Conservation (phyloP, 2,113 vertebrate species). For the Gallinago jamesoni region DNA sequence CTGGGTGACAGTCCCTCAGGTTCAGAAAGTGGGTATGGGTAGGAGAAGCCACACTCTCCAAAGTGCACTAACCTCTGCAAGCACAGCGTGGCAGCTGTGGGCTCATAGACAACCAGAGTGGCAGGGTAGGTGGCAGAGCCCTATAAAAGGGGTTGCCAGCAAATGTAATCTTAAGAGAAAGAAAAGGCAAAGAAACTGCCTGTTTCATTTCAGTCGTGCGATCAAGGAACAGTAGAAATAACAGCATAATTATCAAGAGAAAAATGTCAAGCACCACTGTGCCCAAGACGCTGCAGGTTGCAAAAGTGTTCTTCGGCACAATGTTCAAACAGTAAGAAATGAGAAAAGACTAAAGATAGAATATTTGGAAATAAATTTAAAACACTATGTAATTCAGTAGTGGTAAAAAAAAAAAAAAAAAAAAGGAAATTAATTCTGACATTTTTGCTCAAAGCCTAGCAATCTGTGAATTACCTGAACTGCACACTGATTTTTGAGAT, state of each 20-base stretch:
- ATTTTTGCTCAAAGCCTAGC: background rate
- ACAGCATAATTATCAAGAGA: background rate
- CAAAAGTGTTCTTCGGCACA: background rate
- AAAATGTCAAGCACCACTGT: background rate
- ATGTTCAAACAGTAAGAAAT: background rate
- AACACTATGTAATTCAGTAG: background rate
- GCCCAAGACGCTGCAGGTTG: accelerated
- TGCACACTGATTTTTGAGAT: background rate
- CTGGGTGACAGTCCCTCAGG: background rate
- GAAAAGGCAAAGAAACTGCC: background rate
- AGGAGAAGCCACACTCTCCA: background rate
- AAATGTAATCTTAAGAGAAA: background rate
- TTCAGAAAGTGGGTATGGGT: background rate
- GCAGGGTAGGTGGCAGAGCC: background rate
- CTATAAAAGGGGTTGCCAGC: background rate
- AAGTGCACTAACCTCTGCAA: background rate
- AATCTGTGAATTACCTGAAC: background rate
- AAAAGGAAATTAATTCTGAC: background rate
- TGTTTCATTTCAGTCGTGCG: background rate
- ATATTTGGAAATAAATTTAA: background rate
- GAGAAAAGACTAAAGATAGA: background rate
- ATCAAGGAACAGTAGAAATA: background rate
- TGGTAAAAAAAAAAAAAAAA: background rate
- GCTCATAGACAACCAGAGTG: background rate
- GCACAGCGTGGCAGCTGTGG: background rate